phyloP scores from a whole-genome alignment of 2,113 vertebrate genomes.

The Fulmarus glacialis region DNA sequence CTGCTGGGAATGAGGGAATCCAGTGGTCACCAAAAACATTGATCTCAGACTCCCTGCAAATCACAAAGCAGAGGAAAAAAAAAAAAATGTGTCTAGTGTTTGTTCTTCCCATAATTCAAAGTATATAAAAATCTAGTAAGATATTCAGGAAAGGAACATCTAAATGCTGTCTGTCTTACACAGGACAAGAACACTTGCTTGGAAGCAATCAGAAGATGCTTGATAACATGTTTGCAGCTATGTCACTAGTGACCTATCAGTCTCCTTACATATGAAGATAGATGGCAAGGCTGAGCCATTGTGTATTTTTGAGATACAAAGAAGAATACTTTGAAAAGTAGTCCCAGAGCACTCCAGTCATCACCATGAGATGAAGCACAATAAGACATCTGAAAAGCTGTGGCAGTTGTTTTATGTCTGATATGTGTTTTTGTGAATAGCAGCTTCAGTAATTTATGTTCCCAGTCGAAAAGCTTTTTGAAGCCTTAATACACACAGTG shows the following conservation, averaged over 20 bases:
- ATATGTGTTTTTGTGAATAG: slow-evolving; percentile 65
- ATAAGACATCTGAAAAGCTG: slow-evolving; percentile 57
- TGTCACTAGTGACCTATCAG: slow-evolving; percentile 18
- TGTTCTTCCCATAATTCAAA: not conserved
- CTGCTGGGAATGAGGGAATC: not conserved
- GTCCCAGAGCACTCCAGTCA: slow-evolving; percentile 47
- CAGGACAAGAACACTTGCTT: not conserved
- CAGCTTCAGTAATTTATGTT: slow-evolving; percentile 59
- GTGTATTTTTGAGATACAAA: slow-evolving; percentile 36
- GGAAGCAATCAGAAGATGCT: not conserved
- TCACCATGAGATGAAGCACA: slow-evolving; percentile 58
- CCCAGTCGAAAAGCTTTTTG: slow-evolving; percentile 50
- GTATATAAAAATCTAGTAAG: not conserved
- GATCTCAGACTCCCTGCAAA: not conserved
- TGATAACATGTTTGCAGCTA: not conserved
- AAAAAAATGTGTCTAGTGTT: not conserved
- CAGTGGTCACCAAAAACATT: fast-evolving
- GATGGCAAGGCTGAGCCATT: slow-evolving; percentile 54
- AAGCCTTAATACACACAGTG: slow-evolving; percentile 47
- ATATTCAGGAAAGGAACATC: not conserved
- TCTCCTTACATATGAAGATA: slow-evolving; percentile 23
- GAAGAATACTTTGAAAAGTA: slow-evolving; percentile 60
- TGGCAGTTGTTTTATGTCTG: slow-evolving; percentile 68
- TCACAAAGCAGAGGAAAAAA: not conserved
- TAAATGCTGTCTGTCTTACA: not conserved